phyloP scores from a whole-genome alignment of 2,797 vertebrate genomes.

The Lemur catta region DNA sequence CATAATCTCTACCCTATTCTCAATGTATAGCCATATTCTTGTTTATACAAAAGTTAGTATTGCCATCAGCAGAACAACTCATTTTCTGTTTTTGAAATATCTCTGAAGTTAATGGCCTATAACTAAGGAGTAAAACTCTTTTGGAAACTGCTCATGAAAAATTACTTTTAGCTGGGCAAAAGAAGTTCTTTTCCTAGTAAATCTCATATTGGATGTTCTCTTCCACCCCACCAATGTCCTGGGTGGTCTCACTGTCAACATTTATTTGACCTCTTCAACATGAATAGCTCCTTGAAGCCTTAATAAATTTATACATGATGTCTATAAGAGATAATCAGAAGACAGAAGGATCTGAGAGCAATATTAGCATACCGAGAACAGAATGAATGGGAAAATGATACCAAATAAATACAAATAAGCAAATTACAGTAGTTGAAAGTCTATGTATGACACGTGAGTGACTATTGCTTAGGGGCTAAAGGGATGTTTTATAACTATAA shows the following conservation, averaged over 20 bases:
- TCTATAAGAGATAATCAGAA: neutral
- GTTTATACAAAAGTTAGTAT: neutral
- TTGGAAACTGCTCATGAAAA: constrained; percentile 18
- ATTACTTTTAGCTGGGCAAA: constrained; percentile 7
- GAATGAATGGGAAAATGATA: neutral
- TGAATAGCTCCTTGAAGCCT: neutral
- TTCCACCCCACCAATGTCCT: neutral
- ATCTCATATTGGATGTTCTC: neutral
- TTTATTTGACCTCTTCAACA: neutral
- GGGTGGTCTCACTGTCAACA: neutral
- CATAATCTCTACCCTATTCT: neutral
- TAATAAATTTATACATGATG: neutral
- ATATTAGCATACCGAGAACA: neutral
- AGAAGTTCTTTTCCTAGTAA: neutral
- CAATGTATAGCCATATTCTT: neutral
- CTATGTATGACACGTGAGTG: neutral
- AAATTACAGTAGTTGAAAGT: neutral
- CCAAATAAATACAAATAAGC: neutral
- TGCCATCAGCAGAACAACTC: neutral
- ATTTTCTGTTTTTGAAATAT: constrained; percentile 6
- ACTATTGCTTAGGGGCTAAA: neutral
- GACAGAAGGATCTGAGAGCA: neutral
- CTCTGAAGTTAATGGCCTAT: neutral
- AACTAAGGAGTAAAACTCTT: neutral
- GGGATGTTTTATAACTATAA: neutral